Evolutionary conservation across 53 echinoderm and acorn worm genomes (phyloP), one percentile per base, ranked within the genome.

Genomic region (Arbacia lixula): DNA sequence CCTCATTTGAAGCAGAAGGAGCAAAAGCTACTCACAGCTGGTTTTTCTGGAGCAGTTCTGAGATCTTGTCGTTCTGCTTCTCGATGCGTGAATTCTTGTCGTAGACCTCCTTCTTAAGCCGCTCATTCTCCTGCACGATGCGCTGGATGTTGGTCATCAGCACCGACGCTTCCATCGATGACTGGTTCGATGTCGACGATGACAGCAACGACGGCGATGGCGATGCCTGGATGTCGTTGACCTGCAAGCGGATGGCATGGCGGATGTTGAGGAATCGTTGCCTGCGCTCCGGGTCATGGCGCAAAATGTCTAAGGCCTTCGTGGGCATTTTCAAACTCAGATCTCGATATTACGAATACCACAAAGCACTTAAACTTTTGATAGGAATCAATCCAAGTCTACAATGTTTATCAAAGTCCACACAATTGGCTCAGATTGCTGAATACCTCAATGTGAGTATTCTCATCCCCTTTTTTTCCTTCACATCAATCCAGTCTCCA

Each of bases 21-120:
- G n/a, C n/a, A n/a, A n/a, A n/a, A n/a, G n/a, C n/a, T 51, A 95
- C 99, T 95, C 79, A 95, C 99, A 90, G 88, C 69, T 99, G 99
- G 73, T 99, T 99, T 50, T 95, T 92, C 85, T 99, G 95, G 1
- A 99, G 72, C 51, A 99, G 83, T 46, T 99, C 99, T 27, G 99
- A 89, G 34, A 95, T 99, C 88, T 99, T 99, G 29, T 99, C 92
- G 36, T 99, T 99, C 83, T 99, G 99, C 1, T 85, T 57, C 71
- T 95, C 99, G 12, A 99, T 92, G 71, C 88, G 90, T 12, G 81
- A 50, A 20, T 64, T 90, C 71, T 95, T 99, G 66, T 99, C 99
- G 41, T 74, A 85, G 3, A 92, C 81, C 29, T 99, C 99, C 58
- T 90, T 90, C 85, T 90, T 95, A 17, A 99, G 89, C 39, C 91